Percentiles rank a stretch among this genome's conserved stretches.
Evolutionary conservation across 2,797 vertebrate genomes (phyloP).

Genomic region (Borostomias antarcticus): DNA sequence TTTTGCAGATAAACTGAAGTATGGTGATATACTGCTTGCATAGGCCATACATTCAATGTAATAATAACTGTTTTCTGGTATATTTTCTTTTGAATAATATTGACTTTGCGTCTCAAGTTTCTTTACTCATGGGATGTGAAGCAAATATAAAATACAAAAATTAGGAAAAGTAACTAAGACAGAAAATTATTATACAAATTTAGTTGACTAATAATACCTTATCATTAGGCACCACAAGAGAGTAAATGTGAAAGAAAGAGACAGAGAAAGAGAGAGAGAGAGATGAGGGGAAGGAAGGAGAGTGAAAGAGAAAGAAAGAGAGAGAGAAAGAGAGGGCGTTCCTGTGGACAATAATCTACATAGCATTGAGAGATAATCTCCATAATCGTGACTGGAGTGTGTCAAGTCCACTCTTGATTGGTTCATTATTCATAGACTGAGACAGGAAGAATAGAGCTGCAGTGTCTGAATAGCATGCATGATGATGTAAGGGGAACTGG

Average conservation of each 20-base stretch:
- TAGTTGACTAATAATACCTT: no score
- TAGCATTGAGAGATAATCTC: conserved; percentile 63
- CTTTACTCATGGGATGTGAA: no score
- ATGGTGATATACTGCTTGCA: no score
- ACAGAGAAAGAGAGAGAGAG: background rate
- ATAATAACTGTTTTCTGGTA: background rate
- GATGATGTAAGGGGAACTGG: no score
- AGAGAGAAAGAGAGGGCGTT: conserved; percentile 11
- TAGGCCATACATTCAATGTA: background rate
- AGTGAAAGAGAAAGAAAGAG: background rate
- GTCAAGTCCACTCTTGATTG: conserved; percentile 73
- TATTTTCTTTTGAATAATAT: background rate
- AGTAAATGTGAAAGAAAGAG: background rate
- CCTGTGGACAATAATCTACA: conserved; percentile 43
- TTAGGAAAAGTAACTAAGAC: no score
- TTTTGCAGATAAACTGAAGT: no score
- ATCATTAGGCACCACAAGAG: no score
- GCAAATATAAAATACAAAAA: no score
- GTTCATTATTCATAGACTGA: conserved; percentile 82
- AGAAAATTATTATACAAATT: no score
- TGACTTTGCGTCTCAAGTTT: no score
- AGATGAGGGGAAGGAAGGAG: background rate
- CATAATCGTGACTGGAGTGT: conserved; percentile 75
- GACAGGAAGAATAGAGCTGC: conserved; percentile 48
- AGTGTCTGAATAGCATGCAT: no score